Conservation (phyloP, 2,797 vertebrate species). For the Hypotaenidia okinawae region DNA sequence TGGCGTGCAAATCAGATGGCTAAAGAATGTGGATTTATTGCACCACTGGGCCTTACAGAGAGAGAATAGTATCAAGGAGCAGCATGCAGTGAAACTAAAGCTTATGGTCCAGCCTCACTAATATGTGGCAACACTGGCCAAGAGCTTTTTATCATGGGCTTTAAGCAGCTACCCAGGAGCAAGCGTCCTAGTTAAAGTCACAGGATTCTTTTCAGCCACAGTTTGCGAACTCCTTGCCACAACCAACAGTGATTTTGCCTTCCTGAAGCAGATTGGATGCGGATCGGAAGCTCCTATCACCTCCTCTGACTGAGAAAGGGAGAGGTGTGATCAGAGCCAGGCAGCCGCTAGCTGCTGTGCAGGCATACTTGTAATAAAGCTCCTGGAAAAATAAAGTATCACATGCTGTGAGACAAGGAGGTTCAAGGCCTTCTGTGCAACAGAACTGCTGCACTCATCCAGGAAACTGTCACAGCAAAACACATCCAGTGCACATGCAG, state of each 20-base stretch:
- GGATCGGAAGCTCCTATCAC: fast-evolving
- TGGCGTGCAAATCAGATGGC: not conserved
- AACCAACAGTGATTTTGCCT: not conserved
- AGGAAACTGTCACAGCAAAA: not conserved
- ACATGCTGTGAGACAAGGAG: not conserved
- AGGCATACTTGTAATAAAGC: not conserved
- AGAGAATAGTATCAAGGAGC: not conserved
- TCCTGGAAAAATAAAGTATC: not conserved
- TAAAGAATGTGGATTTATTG: not conserved
- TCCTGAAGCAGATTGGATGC: not conserved
- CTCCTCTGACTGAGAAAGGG: not conserved
- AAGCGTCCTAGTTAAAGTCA: not conserved
- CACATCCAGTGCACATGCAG: not conserved
- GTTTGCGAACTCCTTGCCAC: not conserved
- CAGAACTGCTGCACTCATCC: not conserved
- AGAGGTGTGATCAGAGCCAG: not conserved
- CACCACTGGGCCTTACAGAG: fast-evolving
- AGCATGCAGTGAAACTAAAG: not conserved
- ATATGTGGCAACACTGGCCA: not conserved
- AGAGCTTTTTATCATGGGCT: not conserved
- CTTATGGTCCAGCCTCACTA: not conserved
- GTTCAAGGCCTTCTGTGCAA: not conserved
- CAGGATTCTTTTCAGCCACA: not conserved
- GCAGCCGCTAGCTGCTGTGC: not conserved
- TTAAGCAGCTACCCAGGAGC: not conserved